A percentile compares a stretch with the other conserved stretches of the same genome.
These are phyloP conservation scores for Anas bernieri DNA, from an alignment of 2,797 vertebrate species.

Conservation along the genomic window DNA sequence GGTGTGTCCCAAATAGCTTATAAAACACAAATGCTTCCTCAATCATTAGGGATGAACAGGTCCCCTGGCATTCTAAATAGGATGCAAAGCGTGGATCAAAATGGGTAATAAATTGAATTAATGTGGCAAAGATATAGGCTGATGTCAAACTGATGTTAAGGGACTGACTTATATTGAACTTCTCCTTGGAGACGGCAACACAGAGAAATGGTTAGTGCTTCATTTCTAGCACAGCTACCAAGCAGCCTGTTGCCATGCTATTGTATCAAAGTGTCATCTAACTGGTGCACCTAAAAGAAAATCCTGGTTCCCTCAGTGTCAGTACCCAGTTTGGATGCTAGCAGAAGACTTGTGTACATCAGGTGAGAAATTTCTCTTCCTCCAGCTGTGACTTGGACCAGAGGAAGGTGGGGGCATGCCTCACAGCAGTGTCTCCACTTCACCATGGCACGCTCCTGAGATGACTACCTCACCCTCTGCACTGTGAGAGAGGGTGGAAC, in stretches of 20 bases:
- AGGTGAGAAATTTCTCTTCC: background rate
- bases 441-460: background rate
- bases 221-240: conserved; percentile 6
- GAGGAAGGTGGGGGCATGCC: background rate
- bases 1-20: conserved; percentile 55
- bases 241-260: conserved; percentile 53
- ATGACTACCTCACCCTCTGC: background rate
- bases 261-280: conserved; percentile 47
- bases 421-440: background rate
- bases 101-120: conserved; percentile 65
- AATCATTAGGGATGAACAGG: conserved; percentile 63
- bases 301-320: background rate
- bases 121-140: conserved; percentile 60
- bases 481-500: background rate
- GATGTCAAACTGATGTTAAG: conserved; percentile 60
- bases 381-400: background rate
- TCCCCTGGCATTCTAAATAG: conserved; percentile 44
- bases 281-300: background rate
- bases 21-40: conserved; percentile 68
- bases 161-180: conserved; percentile 58
- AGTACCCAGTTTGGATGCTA: background rate
- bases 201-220: background rate
- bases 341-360: background rate
- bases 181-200: conserved; percentile 49
- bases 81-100: conserved; percentile 50